Evolutionary conservation across 1,140 invertebrate species (phyloP).

Genomic region (Lucilia cuprina): DNA sequence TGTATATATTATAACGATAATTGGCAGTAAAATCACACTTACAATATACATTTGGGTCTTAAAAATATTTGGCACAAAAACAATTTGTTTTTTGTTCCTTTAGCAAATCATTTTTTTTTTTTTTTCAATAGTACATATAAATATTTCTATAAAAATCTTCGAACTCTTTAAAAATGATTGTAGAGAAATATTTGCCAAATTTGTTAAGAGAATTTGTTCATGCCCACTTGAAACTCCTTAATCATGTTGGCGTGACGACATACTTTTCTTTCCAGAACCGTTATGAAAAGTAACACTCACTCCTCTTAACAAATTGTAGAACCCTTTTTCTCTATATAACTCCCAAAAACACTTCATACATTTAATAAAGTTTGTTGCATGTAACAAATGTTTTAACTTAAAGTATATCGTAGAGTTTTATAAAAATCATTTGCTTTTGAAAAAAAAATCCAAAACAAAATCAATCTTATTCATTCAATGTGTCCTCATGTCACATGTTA

Average conservation of each 20-base stretch:
- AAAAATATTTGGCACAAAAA: too few relatives aligned
- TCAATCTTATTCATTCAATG: conserved; percentile 18
- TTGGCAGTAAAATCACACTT: too few relatives aligned
- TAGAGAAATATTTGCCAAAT: too few relatives aligned
- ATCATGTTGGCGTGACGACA: not conserved
- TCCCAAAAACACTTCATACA: not conserved
- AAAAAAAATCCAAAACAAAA: not conserved
- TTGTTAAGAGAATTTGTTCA: too few relatives aligned
- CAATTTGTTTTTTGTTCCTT: too few relatives aligned
- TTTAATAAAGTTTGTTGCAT: not conserved
- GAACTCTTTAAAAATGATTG: too few relatives aligned
- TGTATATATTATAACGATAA: too few relatives aligned
- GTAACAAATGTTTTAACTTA: not conserved
- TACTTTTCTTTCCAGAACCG: not conserved
- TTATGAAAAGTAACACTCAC: not conserved
- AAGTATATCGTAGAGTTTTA: not conserved
- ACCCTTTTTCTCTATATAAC: not conserved
- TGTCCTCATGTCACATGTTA: conserved; percentile 10
- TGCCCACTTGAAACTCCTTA: not conserved
- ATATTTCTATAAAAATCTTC: too few relatives aligned
- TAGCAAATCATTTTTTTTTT: too few relatives aligned
- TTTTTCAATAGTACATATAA: too few relatives aligned
- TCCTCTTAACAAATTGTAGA: not conserved
- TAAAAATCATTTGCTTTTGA: not conserved
- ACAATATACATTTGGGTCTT: too few relatives aligned